Conservation (phyloP, 2,113 vertebrate genomes). For the Scartelaos histophorus region DNA sequence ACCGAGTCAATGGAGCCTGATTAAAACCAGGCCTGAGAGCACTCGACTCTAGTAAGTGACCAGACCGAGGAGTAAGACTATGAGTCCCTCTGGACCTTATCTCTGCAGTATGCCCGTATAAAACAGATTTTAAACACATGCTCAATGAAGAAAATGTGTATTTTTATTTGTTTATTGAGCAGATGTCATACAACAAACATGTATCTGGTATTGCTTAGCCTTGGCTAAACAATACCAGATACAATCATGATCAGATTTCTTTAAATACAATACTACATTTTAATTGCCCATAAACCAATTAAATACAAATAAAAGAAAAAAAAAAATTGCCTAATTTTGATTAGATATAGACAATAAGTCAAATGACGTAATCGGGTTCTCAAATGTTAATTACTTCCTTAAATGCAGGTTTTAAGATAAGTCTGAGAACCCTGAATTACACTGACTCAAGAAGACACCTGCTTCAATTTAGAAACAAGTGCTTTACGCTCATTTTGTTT, state of each 20-base stretch:
- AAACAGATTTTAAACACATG: not conserved
- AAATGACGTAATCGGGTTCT: not conserved
- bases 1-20: conserved; percentile 19
- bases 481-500: not conserved
- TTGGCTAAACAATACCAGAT: too few species aligned
- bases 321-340: too few species aligned
- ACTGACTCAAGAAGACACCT: conserved; percentile 33
- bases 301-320: too few species aligned
- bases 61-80: conserved; percentile 10
- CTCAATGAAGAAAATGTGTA: not conserved
- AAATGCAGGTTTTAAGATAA: not conserved
- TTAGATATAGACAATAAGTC: too few species aligned
- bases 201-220: too few species aligned
- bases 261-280: too few species aligned
- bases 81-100: not conserved
- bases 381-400: not conserved
- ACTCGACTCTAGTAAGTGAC: conserved; percentile 12
- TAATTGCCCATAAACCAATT: too few species aligned
- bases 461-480: conserved; percentile 13
- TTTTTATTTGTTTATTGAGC: too few species aligned
- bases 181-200: too few species aligned
- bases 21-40: conserved; percentile 29
- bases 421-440: conserved; percentile 29
- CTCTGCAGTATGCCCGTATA: not conserved
- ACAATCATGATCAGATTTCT: too few species aligned